Evolutionary conservation across 2,888 invertebrate species (phyloP).

Genomic region (Hirtodrosophila alboralis): DNA sequence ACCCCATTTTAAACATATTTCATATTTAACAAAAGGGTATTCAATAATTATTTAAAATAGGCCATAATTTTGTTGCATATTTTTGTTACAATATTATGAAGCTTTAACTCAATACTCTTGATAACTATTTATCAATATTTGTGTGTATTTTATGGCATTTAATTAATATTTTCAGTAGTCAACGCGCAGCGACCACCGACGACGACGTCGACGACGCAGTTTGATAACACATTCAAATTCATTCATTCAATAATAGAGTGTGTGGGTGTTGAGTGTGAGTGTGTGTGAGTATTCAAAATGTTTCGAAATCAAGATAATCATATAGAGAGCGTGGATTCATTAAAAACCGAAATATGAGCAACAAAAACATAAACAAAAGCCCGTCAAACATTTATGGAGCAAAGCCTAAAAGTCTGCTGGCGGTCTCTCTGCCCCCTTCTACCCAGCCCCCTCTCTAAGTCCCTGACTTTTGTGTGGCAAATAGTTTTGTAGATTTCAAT

Average conservation of each 20-base stretch:
- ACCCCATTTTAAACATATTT: too few relatives aligned
- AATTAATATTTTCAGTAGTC: conserved; percentile 76
- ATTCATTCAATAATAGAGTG: conserved; percentile 30
- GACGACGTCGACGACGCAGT: too few relatives aligned
- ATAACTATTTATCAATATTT: conserved; percentile 71
- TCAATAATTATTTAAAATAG: conserved; percentile 30
- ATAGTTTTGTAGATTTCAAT: conserved; percentile 76
- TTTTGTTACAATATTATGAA: conserved; percentile 34
- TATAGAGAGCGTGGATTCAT: conserved; percentile 68
- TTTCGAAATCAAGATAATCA: conserved; percentile 80
- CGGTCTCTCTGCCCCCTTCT: conserved; percentile 11
- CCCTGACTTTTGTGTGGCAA: conserved; percentile 61
- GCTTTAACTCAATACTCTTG: conserved; percentile 47
- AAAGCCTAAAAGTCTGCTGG: conserved; percentile 59
- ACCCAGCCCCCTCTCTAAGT: not conserved
- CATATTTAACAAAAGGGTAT: too few relatives aligned
- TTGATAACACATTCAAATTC: conserved; percentile 47
- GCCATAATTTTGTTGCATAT: conserved; percentile 37
- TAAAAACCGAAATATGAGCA: conserved; percentile 79
- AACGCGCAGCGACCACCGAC: conserved; percentile 60
- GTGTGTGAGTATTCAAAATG: conserved; percentile 35
- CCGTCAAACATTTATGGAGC: conserved; percentile 47
- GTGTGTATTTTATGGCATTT: conserved; percentile 66
- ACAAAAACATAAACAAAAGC: conserved; percentile 50
- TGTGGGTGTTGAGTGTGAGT: conserved; percentile 20